A percentile compares a stretch with the other conserved stretches of the same genome.
Evolutionary conservation across 2,888 invertebrate species (phyloP).

Genomic region (Eumacrocentrus americanus): DNA sequence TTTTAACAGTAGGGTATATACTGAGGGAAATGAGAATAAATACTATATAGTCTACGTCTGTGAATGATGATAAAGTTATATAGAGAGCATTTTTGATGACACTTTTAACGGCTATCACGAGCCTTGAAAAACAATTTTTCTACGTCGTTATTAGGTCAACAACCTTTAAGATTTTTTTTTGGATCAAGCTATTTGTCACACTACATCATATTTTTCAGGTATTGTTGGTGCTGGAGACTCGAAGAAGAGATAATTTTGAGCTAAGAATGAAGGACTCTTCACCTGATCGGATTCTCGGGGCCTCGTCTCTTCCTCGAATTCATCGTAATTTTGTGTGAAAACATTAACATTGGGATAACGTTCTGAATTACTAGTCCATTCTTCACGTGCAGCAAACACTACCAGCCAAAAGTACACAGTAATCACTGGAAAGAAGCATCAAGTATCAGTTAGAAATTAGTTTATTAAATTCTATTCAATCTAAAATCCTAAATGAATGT

Average conservation of each 20-base stretch:
- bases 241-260: conserved; percentile 44
- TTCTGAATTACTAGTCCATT: conserved; percentile 39
- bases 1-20: neutral
- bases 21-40: neutral
- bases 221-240: conserved; percentile 38
- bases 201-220: conserved; percentile 34
- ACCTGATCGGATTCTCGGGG: conserved; percentile 41
- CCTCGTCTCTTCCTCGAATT: conserved; percentile 18
- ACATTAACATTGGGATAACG: conserved; percentile 25
- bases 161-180: neutral
- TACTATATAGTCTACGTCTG: neutral
- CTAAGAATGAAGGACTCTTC: conserved; percentile 54
- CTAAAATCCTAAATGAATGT: no score
- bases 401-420: conserved; percentile 54
- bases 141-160: neutral
- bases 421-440: conserved; percentile 45
- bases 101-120: neutral
- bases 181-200: conserved; percentile 32
- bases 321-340: neutral
- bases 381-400: conserved; percentile 50
- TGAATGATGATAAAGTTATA: neutral
- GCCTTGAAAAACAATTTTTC: no score
- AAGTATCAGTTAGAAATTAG: no score
- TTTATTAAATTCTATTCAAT: neutral
- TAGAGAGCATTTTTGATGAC: neutral